Percentiles rank a stretch among this genome's conserved stretches.
Evolutionary conservation across 1,140 invertebrate species (phyloP).

Genomic region (Amphibalanus amphitrite): DNA sequence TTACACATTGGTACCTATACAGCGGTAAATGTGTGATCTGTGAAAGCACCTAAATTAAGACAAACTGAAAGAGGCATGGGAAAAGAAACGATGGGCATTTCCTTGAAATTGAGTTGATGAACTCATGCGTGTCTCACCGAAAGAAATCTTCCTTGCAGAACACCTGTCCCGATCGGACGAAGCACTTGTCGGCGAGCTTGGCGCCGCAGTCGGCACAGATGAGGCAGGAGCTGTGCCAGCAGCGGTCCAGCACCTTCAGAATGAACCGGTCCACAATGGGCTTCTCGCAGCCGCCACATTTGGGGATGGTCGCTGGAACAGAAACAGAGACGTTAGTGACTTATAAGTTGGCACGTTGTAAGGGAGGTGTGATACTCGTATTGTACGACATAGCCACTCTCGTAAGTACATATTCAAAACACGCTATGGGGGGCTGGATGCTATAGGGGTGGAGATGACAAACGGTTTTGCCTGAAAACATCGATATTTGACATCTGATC

Average conservation of each 20-base stretch:
- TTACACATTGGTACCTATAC: too few relatives aligned
- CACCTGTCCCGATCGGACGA: constrained; percentile 80
- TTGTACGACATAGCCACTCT: too few relatives aligned
- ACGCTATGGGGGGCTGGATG: neutral
- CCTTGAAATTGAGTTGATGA: too few relatives aligned
- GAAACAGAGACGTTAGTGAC: neutral
- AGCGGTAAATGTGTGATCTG: too few relatives aligned
- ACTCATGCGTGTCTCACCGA: constrained; percentile 64
- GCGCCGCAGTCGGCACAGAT: constrained; percentile 87
- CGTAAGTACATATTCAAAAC: neutral
- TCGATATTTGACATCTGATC: too few relatives aligned
- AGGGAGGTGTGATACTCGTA: neutral
- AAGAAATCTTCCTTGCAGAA: constrained; percentile 99
- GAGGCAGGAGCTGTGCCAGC: constrained; percentile 91
- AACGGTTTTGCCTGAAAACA: neutral
- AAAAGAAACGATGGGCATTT: too few relatives aligned
- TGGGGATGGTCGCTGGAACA: constrained; percentile 67
- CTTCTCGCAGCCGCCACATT: constrained; percentile 90
- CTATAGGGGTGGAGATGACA: neutral
- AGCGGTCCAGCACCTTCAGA: constrained; percentile 80
- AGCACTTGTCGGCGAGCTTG: constrained; percentile 87
- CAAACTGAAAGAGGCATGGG: too few relatives aligned
- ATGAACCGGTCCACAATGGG: constrained; percentile 93
- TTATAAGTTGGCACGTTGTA: neutral
- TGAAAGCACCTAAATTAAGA: too few relatives aligned